phyloP scores from a whole-genome alignment of 1,140 invertebrate species.

The Antheraea pernyi region DNA sequence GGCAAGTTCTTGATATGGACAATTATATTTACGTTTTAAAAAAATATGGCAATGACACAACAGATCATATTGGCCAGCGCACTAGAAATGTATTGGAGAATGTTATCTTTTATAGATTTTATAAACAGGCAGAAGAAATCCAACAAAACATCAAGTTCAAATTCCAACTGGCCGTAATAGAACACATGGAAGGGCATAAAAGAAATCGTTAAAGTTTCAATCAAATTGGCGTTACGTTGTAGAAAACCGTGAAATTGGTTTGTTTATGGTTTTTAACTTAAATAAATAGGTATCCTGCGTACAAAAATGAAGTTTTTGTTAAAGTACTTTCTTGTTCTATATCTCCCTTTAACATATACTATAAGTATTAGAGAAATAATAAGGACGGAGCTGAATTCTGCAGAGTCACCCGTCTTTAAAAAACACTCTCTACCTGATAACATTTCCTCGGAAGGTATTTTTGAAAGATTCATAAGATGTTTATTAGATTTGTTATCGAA shows the following conservation, averaged over 20 bases:
- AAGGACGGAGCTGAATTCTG: neutral
- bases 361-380: constrained; percentile 4
- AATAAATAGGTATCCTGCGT: neutral
- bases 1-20: constrained; percentile 31
- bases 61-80: constrained; percentile 21
- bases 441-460: constrained; percentile 32
- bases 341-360: neutral
- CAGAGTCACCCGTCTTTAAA: neutral
- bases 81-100: constrained; percentile 27
- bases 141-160: constrained; percentile 27
- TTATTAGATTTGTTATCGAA: constrained; percentile 39
- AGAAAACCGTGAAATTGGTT: constrained; percentile 22
- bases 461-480: constrained; percentile 45
- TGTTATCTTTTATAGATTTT: constrained; percentile 25
- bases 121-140: constrained; percentile 19
- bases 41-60: constrained; percentile 23
- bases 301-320: neutral
- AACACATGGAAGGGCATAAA: constrained; percentile 25
- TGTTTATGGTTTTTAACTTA: neutral
- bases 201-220: constrained; percentile 13
- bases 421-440: neutral
- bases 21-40: constrained; percentile 36
- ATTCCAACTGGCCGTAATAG: constrained; percentile 29
- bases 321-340: neutral
- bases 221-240: neutral